These are phyloP conservation scores for Pachliopta kotzebuea DNA, from an alignment of 2,888 invertebrate species.

Conservation along the genomic window DNA sequence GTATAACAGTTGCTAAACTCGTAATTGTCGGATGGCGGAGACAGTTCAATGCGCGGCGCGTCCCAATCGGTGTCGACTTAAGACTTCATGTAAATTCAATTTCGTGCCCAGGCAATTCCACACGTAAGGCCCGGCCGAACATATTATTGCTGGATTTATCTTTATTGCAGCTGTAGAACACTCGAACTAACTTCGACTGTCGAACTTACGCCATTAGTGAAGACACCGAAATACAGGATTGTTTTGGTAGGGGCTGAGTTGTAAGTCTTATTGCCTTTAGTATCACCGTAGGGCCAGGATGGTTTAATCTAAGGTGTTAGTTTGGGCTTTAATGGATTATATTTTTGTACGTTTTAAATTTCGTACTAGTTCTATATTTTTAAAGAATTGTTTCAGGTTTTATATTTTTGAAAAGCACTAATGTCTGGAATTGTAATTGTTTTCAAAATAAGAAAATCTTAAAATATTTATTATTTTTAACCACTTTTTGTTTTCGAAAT, in stretches of 20 bases:
- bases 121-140: conserved; percentile 77
- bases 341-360: conserved; percentile 11
- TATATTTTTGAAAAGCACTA: too few species aligned
- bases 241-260: conserved; percentile 77
- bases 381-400: too few species aligned
- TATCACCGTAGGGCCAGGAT: conserved; percentile 65
- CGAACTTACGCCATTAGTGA: conserved; percentile 79
- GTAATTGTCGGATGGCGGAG: conserved; percentile 66
- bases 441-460: too few species aligned
- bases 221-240: conserved; percentile 79
- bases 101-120: conserved; percentile 74
- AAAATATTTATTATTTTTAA: too few species aligned
- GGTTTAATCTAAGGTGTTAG: conserved; percentile 72
- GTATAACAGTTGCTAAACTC: conserved; percentile 58
- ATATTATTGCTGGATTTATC: conserved; percentile 81
- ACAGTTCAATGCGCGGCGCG: conserved; percentile 54
- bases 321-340: conserved; percentile 43
- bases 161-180: conserved; percentile 79
- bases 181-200: conserved; percentile 79
- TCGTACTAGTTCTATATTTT: not conserved
- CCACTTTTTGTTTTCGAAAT: too few species aligned
- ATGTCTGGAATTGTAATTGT: too few species aligned
- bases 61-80: conserved; percentile 74
- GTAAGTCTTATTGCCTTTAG: conserved; percentile 80
- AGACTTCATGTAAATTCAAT: conserved; percentile 80